Evolutionary conservation across 1,140 invertebrate genomes (phyloP).

Genomic region (Drosophila ficusphila): DNA sequence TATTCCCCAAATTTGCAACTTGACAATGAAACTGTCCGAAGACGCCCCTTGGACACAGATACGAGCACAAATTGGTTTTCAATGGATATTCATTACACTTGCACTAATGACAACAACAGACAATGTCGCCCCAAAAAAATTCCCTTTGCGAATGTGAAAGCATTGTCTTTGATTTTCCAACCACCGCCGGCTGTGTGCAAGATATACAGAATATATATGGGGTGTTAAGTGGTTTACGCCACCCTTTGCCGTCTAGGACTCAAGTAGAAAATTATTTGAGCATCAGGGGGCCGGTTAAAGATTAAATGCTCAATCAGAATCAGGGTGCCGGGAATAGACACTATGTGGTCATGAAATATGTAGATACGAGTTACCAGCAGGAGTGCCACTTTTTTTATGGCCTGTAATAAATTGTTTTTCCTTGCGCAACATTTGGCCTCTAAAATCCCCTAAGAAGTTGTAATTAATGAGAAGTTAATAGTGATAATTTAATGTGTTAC

Average conservation of each 20-base stretch:
- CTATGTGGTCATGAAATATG: conserved; percentile 60
- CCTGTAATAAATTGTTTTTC: conserved; percentile 53
- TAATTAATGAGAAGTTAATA: conserved; percentile 8
- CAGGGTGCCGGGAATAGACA: conserved; percentile 66
- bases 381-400: conserved; percentile 34
- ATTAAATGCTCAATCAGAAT: conserved; percentile 75
- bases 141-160: conserved; percentile 3
- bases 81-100: conserved; percentile 75
- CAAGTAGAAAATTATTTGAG: conserved; percentile 43
- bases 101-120: conserved; percentile 39
- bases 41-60: conserved; percentile 1
- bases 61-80: conserved; percentile 60
- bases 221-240: conserved; percentile 76
- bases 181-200: conserved; percentile 52
- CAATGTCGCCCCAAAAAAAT: conserved; percentile 27
- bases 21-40: conserved; percentile 27
- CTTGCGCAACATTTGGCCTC: neutral
- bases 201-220: conserved; percentile 62
- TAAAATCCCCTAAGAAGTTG: neutral
- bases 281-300: conserved; percentile 73
- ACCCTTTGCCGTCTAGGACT: conserved; percentile 43
- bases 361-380: conserved; percentile 8
- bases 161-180: conserved; percentile 51
- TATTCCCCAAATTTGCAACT: conserved; percentile 3
- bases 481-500: neutral